Evolutionary conservation across 1,140 invertebrate genomes (phyloP), one percentile per base, ranked within the genome.

Genomic region (Diabrotica virgifera): DNA sequence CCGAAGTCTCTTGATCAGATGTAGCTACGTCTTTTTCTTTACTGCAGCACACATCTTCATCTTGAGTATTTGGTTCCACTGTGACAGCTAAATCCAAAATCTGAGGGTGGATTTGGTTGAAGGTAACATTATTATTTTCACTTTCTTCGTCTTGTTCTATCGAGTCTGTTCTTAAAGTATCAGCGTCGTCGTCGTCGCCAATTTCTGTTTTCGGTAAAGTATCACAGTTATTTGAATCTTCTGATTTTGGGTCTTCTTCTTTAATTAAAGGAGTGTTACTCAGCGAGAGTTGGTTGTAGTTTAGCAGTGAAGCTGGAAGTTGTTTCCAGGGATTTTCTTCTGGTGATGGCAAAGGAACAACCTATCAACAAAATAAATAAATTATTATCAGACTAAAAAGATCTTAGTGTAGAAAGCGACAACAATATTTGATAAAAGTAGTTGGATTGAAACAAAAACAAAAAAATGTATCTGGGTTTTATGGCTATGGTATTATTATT

Each of bases 261-360:
- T 57, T 36, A 5, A 46, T 5, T 8, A 54, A 38, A 6, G 51
- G n/a, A 14, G 35, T 36, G 11, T 24, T 62, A 5, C 11, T 24
- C 6, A 50, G 54, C 5, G 60, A 64, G 10, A 70, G 61, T 14
- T 64, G 59, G 13, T 73, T 65, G 54, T 63, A 71, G 54, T 64
- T 69, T 38, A 75, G 52, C 50, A 74, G 66, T n/a, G 73, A 75
- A n/a, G 70, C 72, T 10, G 72, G 70, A 46, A 76, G 35, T 65
- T 77, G 72, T 64, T 76, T 77, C 77, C 77, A 78, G 1, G 75
- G 75, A 14, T 75, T 75, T 52, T 78, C 76, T 67, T 78, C 77
- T 5, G 77, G 77, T 10, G 77, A 78, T 38, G 75, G 75, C 57
- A 78, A 62, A 35, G 75, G 77, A 12, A 73, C 77, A 35, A 68